Evolutionary conservation across 2,797 vertebrate species (phyloP).

Genomic region (Anomalospiza imberbis): DNA sequence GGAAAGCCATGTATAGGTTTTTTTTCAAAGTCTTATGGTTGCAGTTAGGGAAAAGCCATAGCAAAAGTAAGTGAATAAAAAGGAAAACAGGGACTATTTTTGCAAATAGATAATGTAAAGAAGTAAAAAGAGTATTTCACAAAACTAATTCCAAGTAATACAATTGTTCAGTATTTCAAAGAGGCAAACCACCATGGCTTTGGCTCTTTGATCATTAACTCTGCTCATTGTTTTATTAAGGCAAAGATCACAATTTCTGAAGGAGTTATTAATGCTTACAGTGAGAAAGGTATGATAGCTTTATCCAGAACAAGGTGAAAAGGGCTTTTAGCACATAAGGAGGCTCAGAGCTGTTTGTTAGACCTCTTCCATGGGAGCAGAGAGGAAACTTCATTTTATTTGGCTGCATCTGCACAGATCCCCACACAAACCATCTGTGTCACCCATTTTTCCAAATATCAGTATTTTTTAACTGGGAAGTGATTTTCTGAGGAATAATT

Average conservation of each 20-base stretch:
- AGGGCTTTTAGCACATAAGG: neutral
- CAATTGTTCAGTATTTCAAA: neutral
- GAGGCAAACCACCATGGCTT: neutral
- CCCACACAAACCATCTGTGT: neutral
- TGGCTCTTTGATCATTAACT: neutral
- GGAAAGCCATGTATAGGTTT: accelerated
- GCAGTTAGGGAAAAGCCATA: neutral
- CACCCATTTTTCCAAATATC: neutral
- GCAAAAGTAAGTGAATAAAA: neutral
- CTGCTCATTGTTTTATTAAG: neutral
- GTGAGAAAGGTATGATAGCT: neutral
- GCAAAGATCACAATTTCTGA: neutral
- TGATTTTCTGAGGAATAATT: neutral
- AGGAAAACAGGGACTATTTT: neutral
- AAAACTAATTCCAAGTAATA: neutral
- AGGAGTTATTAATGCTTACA: neutral
- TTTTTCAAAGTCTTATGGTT: neutral
- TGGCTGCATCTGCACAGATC: neutral
- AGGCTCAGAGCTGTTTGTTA: neutral
- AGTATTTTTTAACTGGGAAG: neutral
- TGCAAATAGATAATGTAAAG: neutral
- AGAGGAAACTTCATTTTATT: neutral
- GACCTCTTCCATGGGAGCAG: neutral
- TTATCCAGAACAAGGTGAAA: neutral
- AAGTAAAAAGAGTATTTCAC: neutral